Conservation (phyloP, 2,113 vertebrate species). For the Sterna hirundo region DNA sequence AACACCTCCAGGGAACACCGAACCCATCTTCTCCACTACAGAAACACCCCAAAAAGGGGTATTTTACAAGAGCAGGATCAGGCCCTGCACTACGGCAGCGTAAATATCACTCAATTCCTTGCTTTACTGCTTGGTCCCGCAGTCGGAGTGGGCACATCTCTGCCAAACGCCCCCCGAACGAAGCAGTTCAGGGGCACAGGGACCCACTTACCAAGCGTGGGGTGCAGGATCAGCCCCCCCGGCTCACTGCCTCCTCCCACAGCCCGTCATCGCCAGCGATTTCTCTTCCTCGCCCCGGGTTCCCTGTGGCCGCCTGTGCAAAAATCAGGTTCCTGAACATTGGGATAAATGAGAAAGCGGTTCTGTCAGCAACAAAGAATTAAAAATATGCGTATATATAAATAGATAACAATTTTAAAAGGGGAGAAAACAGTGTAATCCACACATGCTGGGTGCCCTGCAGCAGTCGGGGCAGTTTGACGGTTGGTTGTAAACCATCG, state of each 20-base stretch:
- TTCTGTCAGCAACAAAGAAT: neutral
- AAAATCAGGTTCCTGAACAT: neutral
- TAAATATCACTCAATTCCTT: neutral
- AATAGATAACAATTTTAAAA: neutral
- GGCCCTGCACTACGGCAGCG: rapidly evolving
- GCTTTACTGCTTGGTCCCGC: neutral
- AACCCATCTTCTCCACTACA: neutral
- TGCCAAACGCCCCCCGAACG: rapidly evolving
- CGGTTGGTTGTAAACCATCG: neutral
- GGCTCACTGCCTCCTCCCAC: neutral
- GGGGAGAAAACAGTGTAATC: neutral
- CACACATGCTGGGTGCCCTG: neutral
- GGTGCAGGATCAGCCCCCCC: neutral
- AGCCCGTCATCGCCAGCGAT: rapidly evolving
- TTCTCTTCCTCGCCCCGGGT: neutral
- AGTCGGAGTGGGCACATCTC: rapidly evolving
- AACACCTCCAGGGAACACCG: neutral
- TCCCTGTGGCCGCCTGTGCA: neutral
- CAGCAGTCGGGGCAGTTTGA: neutral
- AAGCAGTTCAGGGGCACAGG: neutral
- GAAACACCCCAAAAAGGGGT: neutral
- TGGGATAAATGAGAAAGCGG: neutral
- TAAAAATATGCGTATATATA: neutral
- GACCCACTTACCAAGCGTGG: neutral
- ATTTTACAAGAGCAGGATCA: neutral